These are phyloP conservation scores for Salmo trutta DNA, from an alignment of 2,797 vertebrate genomes.

Conservation along the genomic window DNA sequence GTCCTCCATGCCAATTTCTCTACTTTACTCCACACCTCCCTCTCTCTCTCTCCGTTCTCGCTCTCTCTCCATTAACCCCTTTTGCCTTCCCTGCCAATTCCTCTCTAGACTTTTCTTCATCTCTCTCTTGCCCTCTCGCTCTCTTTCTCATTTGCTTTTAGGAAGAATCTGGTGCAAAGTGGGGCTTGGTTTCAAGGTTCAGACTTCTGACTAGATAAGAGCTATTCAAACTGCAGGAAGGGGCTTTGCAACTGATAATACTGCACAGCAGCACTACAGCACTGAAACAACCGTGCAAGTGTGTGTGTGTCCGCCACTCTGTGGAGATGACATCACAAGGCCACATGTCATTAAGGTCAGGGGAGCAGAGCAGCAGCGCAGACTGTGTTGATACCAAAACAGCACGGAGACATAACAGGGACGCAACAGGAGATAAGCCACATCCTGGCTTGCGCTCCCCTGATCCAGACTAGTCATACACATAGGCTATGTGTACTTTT, in stretches of 20 bases:
- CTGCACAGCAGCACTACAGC: constrained; percentile 31
- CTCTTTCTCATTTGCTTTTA: constrained; percentile 1
- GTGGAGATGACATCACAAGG: constrained; percentile 15
- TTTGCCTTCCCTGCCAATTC: not conserved
- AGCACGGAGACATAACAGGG: constrained; percentile 31
- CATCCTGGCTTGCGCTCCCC: not conserved
- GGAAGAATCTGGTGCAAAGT: constrained; percentile 47
- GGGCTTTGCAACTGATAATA: constrained; percentile 42
- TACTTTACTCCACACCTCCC: not conserved
- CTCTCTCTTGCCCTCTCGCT: not conserved
- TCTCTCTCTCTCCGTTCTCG: constrained; percentile 18
- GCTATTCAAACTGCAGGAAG: constrained; percentile 61
- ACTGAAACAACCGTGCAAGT: constrained; percentile 6
- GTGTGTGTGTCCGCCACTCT: constrained; percentile 11
- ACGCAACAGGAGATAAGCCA: constrained; percentile 17
- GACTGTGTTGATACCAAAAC: constrained; percentile 48
- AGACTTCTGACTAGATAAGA: constrained; percentile 67
- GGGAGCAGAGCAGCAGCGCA: constrained; percentile 1
- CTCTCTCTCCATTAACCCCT: not conserved
- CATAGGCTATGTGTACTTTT: not conserved
- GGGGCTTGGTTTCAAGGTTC: constrained; percentile 66
- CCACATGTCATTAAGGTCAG: constrained; percentile 16
- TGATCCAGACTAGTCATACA: not conserved
- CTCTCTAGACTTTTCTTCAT: not conserved
- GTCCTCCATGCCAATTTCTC: not conserved